These are phyloP conservation scores for Sterna hirundo DNA, from an alignment of 2,113 vertebrate species.

Conservation along the genomic window DNA sequence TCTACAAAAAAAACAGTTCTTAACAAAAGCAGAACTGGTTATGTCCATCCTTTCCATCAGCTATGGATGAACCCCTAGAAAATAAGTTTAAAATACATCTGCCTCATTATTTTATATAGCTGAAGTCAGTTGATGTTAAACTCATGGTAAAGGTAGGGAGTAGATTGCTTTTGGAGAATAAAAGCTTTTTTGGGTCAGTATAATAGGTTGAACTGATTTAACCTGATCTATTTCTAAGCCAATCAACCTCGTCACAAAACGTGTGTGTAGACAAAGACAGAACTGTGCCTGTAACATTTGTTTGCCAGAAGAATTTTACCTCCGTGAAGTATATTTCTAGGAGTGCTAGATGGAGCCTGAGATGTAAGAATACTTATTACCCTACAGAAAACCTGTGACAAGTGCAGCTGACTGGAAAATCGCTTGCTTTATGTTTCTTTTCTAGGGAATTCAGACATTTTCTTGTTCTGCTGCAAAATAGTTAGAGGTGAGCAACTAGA, in stretches of 20 bases:
- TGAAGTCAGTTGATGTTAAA: not conserved
- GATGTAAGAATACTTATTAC: not conserved
- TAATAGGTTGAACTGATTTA: not conserved
- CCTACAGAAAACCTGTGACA: not conserved
- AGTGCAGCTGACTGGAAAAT: not conserved
- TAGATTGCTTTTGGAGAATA: not conserved
- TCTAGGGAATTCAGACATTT: not conserved
- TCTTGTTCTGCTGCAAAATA: not conserved
- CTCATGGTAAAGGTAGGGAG: rapidly evolving
- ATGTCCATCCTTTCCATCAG: not conserved
- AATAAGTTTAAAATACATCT: not conserved
- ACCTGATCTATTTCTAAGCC: not conserved
- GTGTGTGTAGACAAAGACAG: not conserved
- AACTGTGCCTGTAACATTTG: not conserved
- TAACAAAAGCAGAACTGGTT: not conserved
- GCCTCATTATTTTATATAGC: not conserved
- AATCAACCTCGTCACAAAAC: not conserved
- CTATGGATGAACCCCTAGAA: not conserved
- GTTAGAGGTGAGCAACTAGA: not conserved
- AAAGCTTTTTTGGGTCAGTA: not conserved
- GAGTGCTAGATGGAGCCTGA: not conserved
- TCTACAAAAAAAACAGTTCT: not conserved
- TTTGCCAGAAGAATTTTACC: not conserved
- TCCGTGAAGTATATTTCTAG: not conserved
- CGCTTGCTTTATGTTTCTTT: not conserved